Conservation (phyloP, 2,888 invertebrate genomes). For the Apodemia hepburni region DNA sequence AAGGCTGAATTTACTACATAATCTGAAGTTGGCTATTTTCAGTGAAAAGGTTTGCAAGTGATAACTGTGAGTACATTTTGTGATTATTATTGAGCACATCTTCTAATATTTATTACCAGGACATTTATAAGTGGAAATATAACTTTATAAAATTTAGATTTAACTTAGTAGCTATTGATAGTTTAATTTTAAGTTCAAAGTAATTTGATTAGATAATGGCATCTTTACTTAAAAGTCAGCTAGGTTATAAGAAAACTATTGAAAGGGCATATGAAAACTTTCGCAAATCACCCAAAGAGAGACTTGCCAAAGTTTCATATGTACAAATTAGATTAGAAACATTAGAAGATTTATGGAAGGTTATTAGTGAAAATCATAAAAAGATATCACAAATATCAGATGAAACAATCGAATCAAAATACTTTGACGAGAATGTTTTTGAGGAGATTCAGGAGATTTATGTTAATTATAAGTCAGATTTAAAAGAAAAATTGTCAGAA, state of each 20-base stretch:
- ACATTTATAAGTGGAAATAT: background rate
- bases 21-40: background rate
- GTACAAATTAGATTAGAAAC: slow-evolving; percentile 12
- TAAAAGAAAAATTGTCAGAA: background rate
- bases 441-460: slow-evolving; percentile 13
- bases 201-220: slow-evolving; percentile 1
- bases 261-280: slow-evolving; percentile 16
- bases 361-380: slow-evolving; percentile 16
- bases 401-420: slow-evolving; percentile 14
- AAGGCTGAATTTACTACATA: background rate
- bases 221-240: slow-evolving; percentile 6
- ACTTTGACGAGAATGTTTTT: slow-evolving; percentile 8
- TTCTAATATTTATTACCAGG: background rate
- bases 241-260: slow-evolving; percentile 1
- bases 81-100: background rate
- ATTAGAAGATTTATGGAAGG: slow-evolving; percentile 14
- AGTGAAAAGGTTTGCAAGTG: slow-evolving; percentile 14
- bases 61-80: slow-evolving; percentile 18
- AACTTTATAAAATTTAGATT: background rate
- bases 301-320: slow-evolving; percentile 9
- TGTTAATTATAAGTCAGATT: slow-evolving; percentile 15
- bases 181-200: background rate
- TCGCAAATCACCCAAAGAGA: slow-evolving; percentile 11
- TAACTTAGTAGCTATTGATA: background rate
- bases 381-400: slow-evolving; percentile 9